Conservation (phyloP, 2,113 vertebrate genomes). For the Microtus ochrogaster region DNA sequence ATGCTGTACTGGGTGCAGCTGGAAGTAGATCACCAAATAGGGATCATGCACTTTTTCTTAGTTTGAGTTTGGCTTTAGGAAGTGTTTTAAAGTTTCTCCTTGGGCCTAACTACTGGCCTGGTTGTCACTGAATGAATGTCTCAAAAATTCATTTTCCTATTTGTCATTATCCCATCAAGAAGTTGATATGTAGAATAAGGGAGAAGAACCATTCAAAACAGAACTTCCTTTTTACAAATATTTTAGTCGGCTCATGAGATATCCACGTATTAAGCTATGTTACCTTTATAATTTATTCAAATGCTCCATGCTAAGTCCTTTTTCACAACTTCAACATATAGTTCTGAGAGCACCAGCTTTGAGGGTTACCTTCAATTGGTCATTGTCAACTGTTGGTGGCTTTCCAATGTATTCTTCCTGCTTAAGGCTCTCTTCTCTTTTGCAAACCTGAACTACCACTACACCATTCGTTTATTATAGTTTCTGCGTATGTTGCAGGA, state of each 20-base stretch:
- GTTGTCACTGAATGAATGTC: neutral
- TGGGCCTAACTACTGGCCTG: neutral
- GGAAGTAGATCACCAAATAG: neutral
- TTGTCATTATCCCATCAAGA: neutral
- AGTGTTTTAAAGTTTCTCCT: neutral
- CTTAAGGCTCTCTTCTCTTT: neutral
- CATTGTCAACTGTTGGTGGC: neutral
- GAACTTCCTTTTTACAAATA: neutral
- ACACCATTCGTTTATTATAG: too few relatives aligned
- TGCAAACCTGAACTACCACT: neutral
- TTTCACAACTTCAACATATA: too few relatives aligned
- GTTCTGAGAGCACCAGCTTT: neutral
- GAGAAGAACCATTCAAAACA: neutral
- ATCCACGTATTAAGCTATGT: neutral
- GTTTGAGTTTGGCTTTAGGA: neutral
- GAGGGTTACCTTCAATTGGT: neutral
- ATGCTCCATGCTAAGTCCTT: neutral
- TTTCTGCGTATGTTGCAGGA: too few relatives aligned
- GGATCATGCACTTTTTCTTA: neutral
- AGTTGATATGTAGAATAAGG: neutral
- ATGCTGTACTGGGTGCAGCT: neutral
- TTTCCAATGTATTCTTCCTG: neutral
- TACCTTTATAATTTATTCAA: neutral
- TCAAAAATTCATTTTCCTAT: neutral
- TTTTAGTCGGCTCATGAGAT: neutral